Evolutionary conservation across 2,797 vertebrate species (phyloP), one percentile per base, ranked within the genome.

Genomic region (Dicrostonyx torquatus): DNA sequence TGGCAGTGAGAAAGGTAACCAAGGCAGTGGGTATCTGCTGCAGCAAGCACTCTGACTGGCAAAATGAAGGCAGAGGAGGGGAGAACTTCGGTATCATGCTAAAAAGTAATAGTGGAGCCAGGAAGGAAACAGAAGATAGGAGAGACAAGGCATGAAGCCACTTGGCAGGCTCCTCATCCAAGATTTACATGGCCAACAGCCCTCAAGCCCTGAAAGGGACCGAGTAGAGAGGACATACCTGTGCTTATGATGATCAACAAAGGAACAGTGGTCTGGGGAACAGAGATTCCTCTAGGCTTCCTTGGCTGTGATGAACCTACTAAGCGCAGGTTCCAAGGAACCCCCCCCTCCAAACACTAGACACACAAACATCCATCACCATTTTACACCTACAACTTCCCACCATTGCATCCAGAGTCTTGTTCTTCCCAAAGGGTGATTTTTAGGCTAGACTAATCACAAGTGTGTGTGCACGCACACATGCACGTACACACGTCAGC

Each of bases 381-480:
- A 58, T 29, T 85, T 70, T 48, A 88, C 68, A 58, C 50, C 1
- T 37, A 78, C 77, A 66, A 48, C 17, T 78, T 66, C 34, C 22
- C 45, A 10, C 29, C n/a, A 18, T 22, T 1, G 0, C 3, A 9
- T 20, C 0, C 0, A 66, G 8, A 5, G 2, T 76, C 55, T 77
- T 31, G 9, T 75, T 90, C 72, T 40, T 40, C 55, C 88, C 48
- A 15, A 50, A 95, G 55, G 31, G 70, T 60, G 60, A 64, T 78
- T 95, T 70, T 37, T 10, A 73, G 40, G 82, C 60, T 53, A 70
- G 89, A 68, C 48, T 22, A 70, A 64, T 55, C n/a, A n/a, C n/a
- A n/a, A n/a, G n/a, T 22, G 53, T 55, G 29, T 0, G 89, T 43
- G 75, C 31, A 48, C 1, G 34, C 3, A 48, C 31, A 1, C 31